phyloP scores from a whole-genome alignment of 2,797 vertebrate genomes.

The Etheostoma nigrum region DNA sequence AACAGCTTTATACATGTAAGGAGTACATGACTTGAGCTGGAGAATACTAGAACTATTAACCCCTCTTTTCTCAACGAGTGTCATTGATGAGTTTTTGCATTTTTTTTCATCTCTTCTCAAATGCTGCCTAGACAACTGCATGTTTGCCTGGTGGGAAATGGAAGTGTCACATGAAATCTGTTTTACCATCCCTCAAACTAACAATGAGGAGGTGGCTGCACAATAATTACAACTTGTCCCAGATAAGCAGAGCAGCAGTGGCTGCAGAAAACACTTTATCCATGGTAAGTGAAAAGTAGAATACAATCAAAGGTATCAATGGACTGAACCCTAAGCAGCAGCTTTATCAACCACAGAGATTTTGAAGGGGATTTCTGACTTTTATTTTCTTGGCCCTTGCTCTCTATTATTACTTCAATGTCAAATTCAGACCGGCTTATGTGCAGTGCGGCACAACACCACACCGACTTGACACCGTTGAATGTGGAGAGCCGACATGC shows the following conservation, averaged over 20 bases:
- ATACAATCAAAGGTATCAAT: constrained; percentile 31
- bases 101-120: constrained; percentile 8
- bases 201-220: constrained; percentile 48
- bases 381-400: constrained; percentile 35
- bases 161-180: constrained; percentile 66
- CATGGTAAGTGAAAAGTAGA: constrained; percentile 22
- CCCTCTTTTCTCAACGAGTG: neutral
- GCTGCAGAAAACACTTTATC: constrained; percentile 34
- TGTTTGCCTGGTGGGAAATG: constrained; percentile 32
- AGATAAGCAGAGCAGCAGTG: constrained; percentile 48
- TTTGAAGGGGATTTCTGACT: constrained; percentile 21
- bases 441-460: neutral
- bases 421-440: constrained; percentile 31
- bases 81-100: neutral
- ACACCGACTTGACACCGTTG: constrained; percentile 26
- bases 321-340: constrained; percentile 20
- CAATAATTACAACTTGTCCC: constrained; percentile 55
- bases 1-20: constrained; percentile 28
- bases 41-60: neutral
- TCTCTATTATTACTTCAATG: constrained; percentile 42
- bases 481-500: constrained; percentile 40
- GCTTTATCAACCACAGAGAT: constrained; percentile 28
- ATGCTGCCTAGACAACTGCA: constrained; percentile 36
- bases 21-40: neutral
- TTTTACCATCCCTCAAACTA: constrained; percentile 61